These are phyloP conservation scores for Acropora tenuis DNA, from an alignment of 64 coral and sea anemone species.

Conservation along the genomic window DNA sequence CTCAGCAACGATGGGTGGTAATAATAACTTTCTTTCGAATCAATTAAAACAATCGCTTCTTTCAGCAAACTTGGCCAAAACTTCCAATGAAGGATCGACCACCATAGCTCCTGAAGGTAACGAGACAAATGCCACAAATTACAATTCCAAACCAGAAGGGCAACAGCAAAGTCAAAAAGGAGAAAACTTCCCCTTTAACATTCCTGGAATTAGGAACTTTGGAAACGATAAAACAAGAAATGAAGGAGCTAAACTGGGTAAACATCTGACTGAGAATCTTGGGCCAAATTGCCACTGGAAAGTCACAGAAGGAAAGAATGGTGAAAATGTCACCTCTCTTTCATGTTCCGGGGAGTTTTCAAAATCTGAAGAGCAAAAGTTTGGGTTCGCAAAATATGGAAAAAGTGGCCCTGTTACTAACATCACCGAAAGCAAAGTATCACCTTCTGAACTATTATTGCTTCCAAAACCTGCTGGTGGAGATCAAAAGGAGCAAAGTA, in stretches of 20 bases:
- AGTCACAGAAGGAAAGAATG: background rate
- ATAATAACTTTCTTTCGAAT: background rate
- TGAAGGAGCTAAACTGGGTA: background rate
- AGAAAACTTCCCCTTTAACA: slow-evolving; percentile 19
- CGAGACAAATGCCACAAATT: background rate
- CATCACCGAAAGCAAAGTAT: background rate
- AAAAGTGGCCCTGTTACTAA: background rate
- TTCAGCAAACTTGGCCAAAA: background rate
- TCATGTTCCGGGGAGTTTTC: slow-evolving; percentile 23
- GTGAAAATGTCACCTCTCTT: background rate
- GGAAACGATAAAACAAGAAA: background rate
- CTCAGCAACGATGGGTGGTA: no score
- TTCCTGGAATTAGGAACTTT: slow-evolving; percentile 14
- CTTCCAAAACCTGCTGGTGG: background rate
- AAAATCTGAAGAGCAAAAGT: background rate
- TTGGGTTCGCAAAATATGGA: background rate
- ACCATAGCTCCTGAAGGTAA: background rate
- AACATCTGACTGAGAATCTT: slow-evolving; percentile 3
- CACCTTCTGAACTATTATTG: background rate
- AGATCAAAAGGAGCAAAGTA: slow-evolving; percentile 39
- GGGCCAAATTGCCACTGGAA: slow-evolving; percentile 49
- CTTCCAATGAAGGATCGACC: background rate
- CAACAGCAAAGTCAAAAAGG: background rate
- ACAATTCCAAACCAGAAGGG: background rate
- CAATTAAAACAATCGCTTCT: background rate